Conservation (phyloP, 2,113 vertebrate species). For the Pteropus alecto region DNA sequence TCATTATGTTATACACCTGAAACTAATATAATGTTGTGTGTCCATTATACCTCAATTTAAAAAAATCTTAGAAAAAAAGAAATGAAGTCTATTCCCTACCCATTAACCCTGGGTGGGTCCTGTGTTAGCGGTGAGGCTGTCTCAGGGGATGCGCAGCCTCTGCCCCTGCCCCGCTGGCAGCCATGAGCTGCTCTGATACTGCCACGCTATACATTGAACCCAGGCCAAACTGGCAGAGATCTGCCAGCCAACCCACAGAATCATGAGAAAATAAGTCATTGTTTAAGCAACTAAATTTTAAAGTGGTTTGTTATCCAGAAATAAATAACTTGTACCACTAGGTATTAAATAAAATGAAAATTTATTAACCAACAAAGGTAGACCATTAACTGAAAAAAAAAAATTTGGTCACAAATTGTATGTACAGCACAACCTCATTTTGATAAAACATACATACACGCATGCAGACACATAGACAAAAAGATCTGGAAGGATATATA, state of each 20-base stretch:
- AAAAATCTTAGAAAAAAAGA: background rate
- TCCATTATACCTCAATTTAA: background rate
- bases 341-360: background rate
- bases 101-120: background rate
- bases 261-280: background rate
- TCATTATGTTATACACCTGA: background rate
- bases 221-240: background rate
- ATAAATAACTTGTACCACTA: background rate
- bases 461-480: background rate
- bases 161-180: background rate
- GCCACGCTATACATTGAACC: background rate
- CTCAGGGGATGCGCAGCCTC: background rate
- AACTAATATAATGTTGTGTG: background rate
- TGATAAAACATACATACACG: background rate
- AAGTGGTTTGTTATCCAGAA: background rate
- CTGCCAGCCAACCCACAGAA: background rate
- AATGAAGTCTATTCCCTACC: background rate
- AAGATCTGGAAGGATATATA: background rate
- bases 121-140: background rate
- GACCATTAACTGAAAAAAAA: background rate
- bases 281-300: background rate
- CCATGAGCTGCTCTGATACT: background rate
- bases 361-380: background rate
- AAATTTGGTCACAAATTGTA: background rate
- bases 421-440: background rate